A percentile compares a stretch with the other conserved stretches of the same genome.
Evolutionary conservation across 2,797 vertebrate genomes (phyloP).

Genomic region (Myoxocephalus aenaeus): DNA sequence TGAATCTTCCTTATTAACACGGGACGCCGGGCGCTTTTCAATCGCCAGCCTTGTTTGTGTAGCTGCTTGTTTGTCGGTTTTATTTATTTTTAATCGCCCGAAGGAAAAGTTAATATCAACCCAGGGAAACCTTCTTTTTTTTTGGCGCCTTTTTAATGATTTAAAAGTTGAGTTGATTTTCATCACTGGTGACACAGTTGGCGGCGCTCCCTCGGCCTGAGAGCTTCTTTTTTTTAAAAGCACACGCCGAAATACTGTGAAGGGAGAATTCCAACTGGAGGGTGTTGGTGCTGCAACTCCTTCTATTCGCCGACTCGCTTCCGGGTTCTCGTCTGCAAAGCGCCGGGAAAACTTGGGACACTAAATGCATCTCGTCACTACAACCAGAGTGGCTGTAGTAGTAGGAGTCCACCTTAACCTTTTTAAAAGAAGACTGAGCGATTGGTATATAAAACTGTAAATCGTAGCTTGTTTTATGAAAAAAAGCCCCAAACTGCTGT

Average conservation of each 20-base stretch:
- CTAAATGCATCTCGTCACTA: too few species aligned
- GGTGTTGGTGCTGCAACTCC: background rate
- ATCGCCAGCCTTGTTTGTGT: slow-evolving; percentile 68
- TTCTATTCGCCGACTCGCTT: background rate
- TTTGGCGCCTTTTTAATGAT: background rate
- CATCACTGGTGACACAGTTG: slow-evolving; percentile 11
- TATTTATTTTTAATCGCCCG: slow-evolving; percentile 75
- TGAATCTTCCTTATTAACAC: slow-evolving; percentile 82
- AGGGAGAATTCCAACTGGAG: slow-evolving; percentile 7
- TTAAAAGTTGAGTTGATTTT: slow-evolving; percentile 5
- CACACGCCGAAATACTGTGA: slow-evolving; percentile 7
- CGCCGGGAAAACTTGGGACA: too few species aligned
- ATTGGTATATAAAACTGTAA: too few species aligned
- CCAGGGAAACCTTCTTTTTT: slow-evolving; percentile 8
- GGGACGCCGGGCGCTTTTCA: slow-evolving; percentile 68
- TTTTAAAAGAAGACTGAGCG: too few species aligned
- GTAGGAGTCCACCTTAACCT: background rate
- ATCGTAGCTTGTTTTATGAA: too few species aligned
- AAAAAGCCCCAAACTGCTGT: too few species aligned
- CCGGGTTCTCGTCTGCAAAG: background rate
- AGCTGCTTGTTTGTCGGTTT: slow-evolving; percentile 65
- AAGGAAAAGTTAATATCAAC: slow-evolving; percentile 58
- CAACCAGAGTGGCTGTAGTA: too few species aligned
- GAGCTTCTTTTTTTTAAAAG: background rate
- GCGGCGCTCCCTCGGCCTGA: background rate